A percentile compares a stretch with the other conserved stretches of the same genome.
phyloP scores from a whole-genome alignment of 2,113 vertebrate genomes.

The Marcusenius ussheri region DNA sequence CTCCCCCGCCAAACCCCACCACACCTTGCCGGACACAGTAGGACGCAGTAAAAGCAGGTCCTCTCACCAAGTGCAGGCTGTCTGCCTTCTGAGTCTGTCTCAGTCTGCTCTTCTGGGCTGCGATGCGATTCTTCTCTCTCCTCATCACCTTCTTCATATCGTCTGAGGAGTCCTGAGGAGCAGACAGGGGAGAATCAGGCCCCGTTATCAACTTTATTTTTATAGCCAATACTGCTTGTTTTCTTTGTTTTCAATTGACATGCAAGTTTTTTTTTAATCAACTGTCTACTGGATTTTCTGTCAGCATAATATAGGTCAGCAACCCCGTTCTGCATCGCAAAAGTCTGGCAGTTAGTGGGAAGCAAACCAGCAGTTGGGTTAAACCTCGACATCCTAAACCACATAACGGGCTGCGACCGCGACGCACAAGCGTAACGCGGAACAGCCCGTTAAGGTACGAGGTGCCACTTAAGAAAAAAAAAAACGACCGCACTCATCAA shows the following conservation, averaged over 20 bases:
- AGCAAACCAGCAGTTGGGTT: neutral
- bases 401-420: neutral
- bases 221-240: neutral
- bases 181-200: conserved; percentile 18
- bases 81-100: conserved; percentile 95
- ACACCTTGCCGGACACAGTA: neutral
- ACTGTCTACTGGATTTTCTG: neutral
- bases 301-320: neutral
- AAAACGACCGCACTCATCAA: neutral
- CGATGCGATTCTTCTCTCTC: conserved; percentile 92
- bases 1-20: neutral
- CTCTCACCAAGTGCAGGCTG: conserved; percentile 88
- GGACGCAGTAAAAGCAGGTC: neutral
- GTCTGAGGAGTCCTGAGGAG: conserved; percentile 76
- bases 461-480: neutral
- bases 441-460: neutral
- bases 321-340: neutral
- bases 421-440: neutral
- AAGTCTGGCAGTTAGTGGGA: neutral
- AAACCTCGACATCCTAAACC: conserved; percentile 2
- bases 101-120: conserved; percentile 94
- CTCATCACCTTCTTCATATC: conserved; percentile 87
- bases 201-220: neutral
- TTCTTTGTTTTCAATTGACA: neutral
- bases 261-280: neutral